Evolutionary conservation across 2,888 invertebrate species (phyloP), one percentile per base, ranked within the genome.

Genomic region (Sycophila texana): DNA sequence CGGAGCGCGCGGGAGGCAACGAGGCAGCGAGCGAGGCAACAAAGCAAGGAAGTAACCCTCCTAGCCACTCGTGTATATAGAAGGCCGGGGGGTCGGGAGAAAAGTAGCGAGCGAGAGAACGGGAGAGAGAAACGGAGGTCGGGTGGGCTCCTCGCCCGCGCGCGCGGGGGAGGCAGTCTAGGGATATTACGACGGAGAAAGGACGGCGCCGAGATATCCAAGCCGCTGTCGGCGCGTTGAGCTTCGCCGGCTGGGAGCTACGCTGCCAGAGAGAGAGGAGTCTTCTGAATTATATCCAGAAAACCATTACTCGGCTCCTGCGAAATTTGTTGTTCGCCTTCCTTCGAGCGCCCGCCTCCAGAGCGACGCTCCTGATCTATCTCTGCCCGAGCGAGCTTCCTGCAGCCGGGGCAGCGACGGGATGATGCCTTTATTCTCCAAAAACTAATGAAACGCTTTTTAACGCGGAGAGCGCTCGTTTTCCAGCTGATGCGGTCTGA

Each of bases 111-210:
- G 10, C 18, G 49, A 20, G 4, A 14, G 14, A 26, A 20, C 10
- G n/a, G 16, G 14, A 13, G 49, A n/a, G 82, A 82, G 84, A 81
- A 77, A 72, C 72, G 75, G 78, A 81, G 74, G 79, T 75, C 79
- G 83, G 81, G 74, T 81, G 18, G 47, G 63, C 39, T 39, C 39
- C 39, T 39, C 39, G 63, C 18, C 18, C 39, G 63, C 63, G 39
- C n/a, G 83, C 84, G 83, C 84, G 84, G 84, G 86, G 87, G 84
- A 84, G 53, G 14, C 53, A n/a, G 16, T 53, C 86, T 84, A 86
- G 86, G 87, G 87, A 89, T 89, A 89, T 89, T 89, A 39, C 39
- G 63, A 89, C 88, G 88, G 87, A 88, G 87, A 88, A 88, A 68
- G 67, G 66, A 66, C 74, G 87, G 89, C 88, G 87, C 85, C 86